Evolutionary conservation across 2,888 invertebrate genomes (phyloP).

Genomic region (Drosophila borborema): DNA sequence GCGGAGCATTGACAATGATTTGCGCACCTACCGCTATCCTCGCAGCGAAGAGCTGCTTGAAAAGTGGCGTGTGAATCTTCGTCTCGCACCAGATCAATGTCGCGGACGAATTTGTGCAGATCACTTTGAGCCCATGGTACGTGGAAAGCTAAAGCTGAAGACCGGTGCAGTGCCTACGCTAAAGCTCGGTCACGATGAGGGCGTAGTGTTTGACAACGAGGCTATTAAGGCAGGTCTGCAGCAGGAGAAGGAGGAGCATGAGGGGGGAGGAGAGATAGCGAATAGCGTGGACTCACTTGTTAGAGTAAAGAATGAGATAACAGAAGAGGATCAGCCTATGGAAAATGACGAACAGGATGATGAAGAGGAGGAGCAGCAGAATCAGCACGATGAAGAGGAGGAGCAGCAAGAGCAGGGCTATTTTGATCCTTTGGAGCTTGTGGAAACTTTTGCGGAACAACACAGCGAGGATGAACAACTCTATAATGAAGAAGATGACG

Average conservation of each 20-base stretch:
- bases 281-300: conserved; percentile 15
- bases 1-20: conserved; percentile 67
- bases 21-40: conserved; percentile 80
- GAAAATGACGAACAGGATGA: conserved; percentile 20
- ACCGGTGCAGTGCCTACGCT: conserved; percentile 80
- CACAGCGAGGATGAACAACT: conserved; percentile 37
- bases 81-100: conserved; percentile 65
- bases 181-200: conserved; percentile 76
- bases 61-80: conserved; percentile 79
- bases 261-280: not conserved
- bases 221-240: conserved; percentile 59
- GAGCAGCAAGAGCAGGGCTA: conserved; percentile 45
- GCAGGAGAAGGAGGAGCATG: conserved; percentile 32
- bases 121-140: conserved; percentile 75
- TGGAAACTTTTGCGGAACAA: conserved; percentile 62
- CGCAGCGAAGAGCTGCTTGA: conserved; percentile 64
- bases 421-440: conserved; percentile 70
- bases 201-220: conserved; percentile 66
- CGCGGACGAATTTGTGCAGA: conserved; percentile 76
- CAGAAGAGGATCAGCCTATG: conserved; percentile 14
- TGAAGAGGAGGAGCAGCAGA: conserved; percentile 3
- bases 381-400: not conserved
- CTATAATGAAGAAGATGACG: conserved; percentile 17
- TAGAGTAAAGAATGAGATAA: conserved; percentile 17
- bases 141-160: conserved; percentile 74